These are phyloP conservation scores for Acronicta psi DNA, from an alignment of 2,888 invertebrate species.

Conservation along the genomic window DNA sequence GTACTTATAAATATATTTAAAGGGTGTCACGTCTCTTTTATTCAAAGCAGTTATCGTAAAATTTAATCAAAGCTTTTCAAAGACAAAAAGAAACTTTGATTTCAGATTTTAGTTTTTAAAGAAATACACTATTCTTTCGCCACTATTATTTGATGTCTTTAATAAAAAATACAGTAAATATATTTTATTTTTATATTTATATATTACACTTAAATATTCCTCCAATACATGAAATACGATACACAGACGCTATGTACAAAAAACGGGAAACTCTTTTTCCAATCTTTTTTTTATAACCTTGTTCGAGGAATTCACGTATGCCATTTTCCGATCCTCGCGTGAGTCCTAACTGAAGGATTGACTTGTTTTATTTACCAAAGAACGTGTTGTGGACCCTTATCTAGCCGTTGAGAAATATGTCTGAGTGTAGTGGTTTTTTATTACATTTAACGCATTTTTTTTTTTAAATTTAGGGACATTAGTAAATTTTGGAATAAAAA, in stretches of 20 bases:
- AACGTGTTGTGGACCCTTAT: conserved; percentile 34
- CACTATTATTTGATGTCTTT: background rate
- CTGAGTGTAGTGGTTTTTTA: background rate
- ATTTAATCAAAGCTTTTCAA: too few relatives aligned
- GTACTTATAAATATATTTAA: background rate
- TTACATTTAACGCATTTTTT: background rate
- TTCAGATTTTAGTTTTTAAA: background rate
- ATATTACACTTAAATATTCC: conserved; percentile 33
- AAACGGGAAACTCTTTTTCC: conserved; percentile 36
- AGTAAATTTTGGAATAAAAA: too few relatives aligned
- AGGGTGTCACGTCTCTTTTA: background rate
- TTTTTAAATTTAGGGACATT: too few relatives aligned
- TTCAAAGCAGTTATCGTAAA: background rate
- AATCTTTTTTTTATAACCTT: conserved; percentile 51
- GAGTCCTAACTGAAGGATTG: conserved; percentile 25
- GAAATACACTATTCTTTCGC: background rate
- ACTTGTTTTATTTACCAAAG: conserved; percentile 34
- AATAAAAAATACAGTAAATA: too few relatives aligned
- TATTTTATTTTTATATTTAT: too few relatives aligned
- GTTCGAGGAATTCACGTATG: conserved; percentile 26
- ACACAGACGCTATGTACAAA: conserved; percentile 18
- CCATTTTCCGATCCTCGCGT: conserved; percentile 43
- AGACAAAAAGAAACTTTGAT: background rate
- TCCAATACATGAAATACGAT: conserved; percentile 27
- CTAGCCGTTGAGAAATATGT: conserved; percentile 15